Base-by-base conservation (phyloP, 1,140 invertebrate genomes). In the Lucilia cuprina region DNA sequence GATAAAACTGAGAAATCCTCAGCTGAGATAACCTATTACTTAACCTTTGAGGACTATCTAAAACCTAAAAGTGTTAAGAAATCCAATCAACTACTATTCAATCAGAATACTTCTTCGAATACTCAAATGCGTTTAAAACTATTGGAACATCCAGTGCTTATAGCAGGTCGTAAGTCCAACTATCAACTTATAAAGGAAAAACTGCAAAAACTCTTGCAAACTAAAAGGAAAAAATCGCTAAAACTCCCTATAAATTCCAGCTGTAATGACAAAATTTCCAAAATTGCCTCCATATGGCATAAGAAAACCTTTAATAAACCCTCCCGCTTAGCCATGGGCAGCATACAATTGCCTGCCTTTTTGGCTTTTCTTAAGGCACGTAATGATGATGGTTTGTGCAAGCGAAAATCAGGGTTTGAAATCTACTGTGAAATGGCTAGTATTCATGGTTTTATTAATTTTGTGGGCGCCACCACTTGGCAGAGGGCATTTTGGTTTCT, bases 371-470 rank as follows among this genome's bases (percentile, higher is more conserved):
- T 89, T 50, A 86, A 78, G 0, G 88, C 86, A 12, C 88, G 88
- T 5, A 85, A 88, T 17, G 88, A 89, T 77, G 88, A 89, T 82
- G 88, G 88, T 0, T 55, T 89, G 0, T 89, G 88, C 60, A 90
- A 89, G 14, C 82, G 84, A 0, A 90, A 90, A 70, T 88, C 89
- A 0, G 86, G 87, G 35, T 90, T 91, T 78, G 87, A 90, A 83
- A 88, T 91, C 75, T 93, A 92, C 85, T 92, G 92, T 82, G 88
- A 89, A 84, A 91, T 91, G 84, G 91, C 92, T 7, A 92, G 91
- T 74, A 88, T 91, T 17, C 90, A 91, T 85, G 90, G 90, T 2
- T 91, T 91, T 47, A 83, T 86, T 19, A 86, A 88, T n/a, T 89
- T 89, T 83, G 85, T 88, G 50, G 86, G 86, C 0, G 87, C 89